A percentile compares a stretch with the other conserved stretches of the same genome.
Conservation (phyloP, 2,888 invertebrate species). For the Caprella mutica region DNA sequence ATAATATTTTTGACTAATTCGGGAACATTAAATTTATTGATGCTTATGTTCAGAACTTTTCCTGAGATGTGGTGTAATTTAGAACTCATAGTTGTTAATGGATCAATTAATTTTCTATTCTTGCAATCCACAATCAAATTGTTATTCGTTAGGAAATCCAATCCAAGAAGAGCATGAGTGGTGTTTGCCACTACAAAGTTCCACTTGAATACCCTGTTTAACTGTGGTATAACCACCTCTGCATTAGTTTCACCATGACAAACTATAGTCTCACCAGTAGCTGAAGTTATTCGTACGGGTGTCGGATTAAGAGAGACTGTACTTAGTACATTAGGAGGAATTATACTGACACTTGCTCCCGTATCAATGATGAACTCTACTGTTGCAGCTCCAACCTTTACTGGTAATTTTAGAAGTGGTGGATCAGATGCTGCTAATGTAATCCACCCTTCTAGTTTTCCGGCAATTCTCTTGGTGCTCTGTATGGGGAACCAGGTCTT, state of each 20-base stretch:
- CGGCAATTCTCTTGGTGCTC: not conserved
- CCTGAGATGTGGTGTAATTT: no score
- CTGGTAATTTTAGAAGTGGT: not conserved
- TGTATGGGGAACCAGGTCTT: not conserved
- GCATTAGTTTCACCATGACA: not conserved
- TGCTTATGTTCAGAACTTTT: no score
- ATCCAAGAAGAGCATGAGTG: not conserved
- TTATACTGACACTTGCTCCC: not conserved
- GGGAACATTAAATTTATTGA: not conserved
- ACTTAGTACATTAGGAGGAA: no score
- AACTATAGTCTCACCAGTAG: not conserved
- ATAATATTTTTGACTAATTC: not conserved
- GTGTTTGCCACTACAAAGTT: not conserved
- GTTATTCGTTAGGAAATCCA: not conserved
- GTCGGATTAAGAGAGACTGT: not conserved
- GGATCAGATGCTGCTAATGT: not conserved
- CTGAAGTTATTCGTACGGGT: not conserved
- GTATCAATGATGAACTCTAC: not conserved
- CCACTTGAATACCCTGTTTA: no score
- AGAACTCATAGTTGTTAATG: no score
- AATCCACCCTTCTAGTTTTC: not conserved
- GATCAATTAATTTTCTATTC: no score
- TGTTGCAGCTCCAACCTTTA: not conserved
- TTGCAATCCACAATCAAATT: not conserved
- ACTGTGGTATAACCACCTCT: not conserved